phyloP scores from a whole-genome alignment of 2,888 invertebrate genomes.

The Hybos culiciformis region DNA sequence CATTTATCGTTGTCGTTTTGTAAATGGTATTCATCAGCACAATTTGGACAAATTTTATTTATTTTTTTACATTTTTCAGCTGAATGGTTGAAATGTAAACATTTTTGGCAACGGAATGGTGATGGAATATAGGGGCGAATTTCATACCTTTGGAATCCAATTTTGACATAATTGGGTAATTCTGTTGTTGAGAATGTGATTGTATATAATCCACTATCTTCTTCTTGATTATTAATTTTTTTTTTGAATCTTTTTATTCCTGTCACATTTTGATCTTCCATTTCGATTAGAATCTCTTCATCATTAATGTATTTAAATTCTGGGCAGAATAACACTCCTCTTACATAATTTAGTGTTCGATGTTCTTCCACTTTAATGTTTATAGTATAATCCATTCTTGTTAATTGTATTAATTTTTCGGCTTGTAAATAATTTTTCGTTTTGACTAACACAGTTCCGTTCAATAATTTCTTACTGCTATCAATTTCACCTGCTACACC shows the following conservation, averaged over 20 bases:
- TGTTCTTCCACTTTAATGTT: not conserved
- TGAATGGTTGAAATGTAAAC: not conserved
- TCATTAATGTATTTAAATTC: not conserved
- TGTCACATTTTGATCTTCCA: not conserved
- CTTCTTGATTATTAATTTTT: not conserved
- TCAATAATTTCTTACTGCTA: not conserved
- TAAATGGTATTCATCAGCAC: not conserved
- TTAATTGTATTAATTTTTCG: not conserved
- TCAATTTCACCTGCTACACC: not conserved
- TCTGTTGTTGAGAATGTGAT: not conserved
- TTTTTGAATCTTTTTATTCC: not conserved
- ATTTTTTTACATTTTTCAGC: not conserved
- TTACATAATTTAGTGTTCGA: not conserved
- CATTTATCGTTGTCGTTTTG: not conserved
- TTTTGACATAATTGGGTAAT: not conserved
- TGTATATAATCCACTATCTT: not conserved
- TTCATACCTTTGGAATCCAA: not conserved
- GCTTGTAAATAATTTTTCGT: not conserved
- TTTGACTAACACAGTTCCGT: not conserved
- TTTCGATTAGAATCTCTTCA: not conserved
- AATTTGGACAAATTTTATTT: not conserved
- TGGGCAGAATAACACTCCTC: not conserved
- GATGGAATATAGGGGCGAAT: not conserved
- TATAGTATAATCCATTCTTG: not conserved
- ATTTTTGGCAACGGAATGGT: not conserved